Conservation (phyloP, 2,888 invertebrate genomes). For the Campaea margaritaria region DNA sequence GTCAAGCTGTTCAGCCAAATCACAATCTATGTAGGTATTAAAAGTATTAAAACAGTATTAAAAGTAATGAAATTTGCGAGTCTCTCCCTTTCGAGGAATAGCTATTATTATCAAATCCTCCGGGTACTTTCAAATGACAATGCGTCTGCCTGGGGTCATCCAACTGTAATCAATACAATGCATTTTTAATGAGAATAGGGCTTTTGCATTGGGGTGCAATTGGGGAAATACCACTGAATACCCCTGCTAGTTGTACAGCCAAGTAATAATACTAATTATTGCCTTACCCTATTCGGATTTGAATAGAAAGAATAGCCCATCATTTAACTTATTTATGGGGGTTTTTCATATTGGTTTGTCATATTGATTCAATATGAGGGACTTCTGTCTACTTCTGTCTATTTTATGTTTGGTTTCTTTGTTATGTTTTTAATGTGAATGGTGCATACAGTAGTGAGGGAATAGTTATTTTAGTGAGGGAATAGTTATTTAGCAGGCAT, state of each 20-base stretch:
- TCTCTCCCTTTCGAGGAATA: conserved; percentile 1
- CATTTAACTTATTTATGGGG: conserved; percentile 2
- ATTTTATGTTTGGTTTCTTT: no score
- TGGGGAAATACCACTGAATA: conserved; percentile 18
- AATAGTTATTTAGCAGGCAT: no score
- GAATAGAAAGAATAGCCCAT: conserved; percentile 23
- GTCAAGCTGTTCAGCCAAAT: not conserved
- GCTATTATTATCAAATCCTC: conserved; percentile 11
- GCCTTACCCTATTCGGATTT: conserved; percentile 6
- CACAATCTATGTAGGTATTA: not conserved
- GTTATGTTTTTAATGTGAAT: no score
- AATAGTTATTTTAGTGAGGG: no score
- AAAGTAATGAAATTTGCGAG: not conserved
- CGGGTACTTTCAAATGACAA: conserved; percentile 11
- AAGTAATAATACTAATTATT: conserved; percentile 28
- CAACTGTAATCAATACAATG: conserved; percentile 16
- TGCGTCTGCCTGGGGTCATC: conserved; percentile 4
- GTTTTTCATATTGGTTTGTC: conserved; percentile 1
- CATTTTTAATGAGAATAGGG: conserved; percentile 6
- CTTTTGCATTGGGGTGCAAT: conserved; percentile 6
- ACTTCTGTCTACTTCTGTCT: not conserved
- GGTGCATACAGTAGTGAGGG: no score
- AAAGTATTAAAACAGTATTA: not conserved
- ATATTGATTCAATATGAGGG: conserved; percentile 3
- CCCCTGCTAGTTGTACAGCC: not conserved